Evolutionary conservation across 2,113 vertebrate genomes (phyloP).

Genomic region (Labeo rohita): DNA sequence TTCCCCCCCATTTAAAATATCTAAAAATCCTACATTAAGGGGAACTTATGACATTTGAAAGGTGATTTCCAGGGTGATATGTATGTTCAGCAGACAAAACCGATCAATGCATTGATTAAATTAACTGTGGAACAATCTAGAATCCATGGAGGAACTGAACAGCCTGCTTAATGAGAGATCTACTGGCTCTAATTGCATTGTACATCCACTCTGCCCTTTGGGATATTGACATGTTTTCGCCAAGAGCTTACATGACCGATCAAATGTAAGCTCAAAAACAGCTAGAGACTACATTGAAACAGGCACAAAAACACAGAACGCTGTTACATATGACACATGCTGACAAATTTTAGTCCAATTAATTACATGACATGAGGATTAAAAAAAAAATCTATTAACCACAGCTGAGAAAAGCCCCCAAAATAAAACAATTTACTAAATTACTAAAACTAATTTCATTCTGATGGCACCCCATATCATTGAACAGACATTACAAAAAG

Average conservation of each 20-base stretch:
- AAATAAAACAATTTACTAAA: background rate
- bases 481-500: background rate
- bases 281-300: background rate
- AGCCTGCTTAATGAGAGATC: slow-evolving; percentile 17
- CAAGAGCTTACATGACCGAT: slow-evolving; percentile 12
- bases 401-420: background rate
- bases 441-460: background rate
- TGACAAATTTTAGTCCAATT: background rate
- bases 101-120: background rate
- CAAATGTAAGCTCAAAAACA: background rate
- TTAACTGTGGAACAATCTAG: background rate
- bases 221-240: slow-evolving; percentile 20
- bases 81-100: background rate
- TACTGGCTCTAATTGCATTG: slow-evolving; percentile 12
- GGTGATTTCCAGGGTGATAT: background rate
- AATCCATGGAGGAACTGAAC: background rate
- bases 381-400: background rate
- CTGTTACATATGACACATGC: background rate
- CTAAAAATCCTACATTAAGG: background rate
- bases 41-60: background rate
- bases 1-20: too few species aligned
- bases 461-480: background rate
- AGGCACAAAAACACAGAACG: background rate
- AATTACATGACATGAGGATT: background rate
- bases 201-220: slow-evolving; percentile 11